Evolutionary conservation across 2,888 invertebrate genomes (phyloP).

Genomic region (Parnassius mnemosyne): DNA sequence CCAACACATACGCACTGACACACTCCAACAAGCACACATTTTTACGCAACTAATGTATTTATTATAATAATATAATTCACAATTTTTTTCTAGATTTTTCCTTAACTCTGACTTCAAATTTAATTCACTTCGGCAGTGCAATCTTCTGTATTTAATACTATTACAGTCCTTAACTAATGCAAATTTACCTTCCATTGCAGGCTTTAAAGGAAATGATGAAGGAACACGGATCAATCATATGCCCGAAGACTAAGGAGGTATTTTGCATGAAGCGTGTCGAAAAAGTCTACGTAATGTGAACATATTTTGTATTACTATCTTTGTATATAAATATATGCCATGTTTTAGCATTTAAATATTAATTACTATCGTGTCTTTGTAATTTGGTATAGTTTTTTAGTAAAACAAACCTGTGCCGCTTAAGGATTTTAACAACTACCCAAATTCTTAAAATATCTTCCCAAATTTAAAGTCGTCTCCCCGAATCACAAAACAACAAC

Average conservation of each 20-base stretch:
- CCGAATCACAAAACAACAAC: too few species aligned
- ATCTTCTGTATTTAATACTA: too few species aligned
- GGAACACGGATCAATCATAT: slow-evolving; percentile 94
- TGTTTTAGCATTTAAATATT: slow-evolving; percentile 19
- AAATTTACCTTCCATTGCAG: slow-evolving; percentile 60
- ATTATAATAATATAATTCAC: too few species aligned
- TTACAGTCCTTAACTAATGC: neutral
- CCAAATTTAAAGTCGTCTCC: too few species aligned
- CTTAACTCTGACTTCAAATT: too few species aligned
- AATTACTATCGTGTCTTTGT: neutral
- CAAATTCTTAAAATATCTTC: too few species aligned
- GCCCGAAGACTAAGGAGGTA: slow-evolving; percentile 96
- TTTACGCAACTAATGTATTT: too few species aligned
- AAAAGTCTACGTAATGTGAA: slow-evolving; percentile 97
- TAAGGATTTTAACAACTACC: too few species aligned
- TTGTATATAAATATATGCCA: slow-evolving; percentile 9
- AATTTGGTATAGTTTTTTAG: neutral
- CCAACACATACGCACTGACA: too few species aligned
- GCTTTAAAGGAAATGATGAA: slow-evolving; percentile 95
- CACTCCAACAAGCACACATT: too few species aligned
- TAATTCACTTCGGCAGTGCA: too few species aligned
- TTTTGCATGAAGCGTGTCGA: slow-evolving; percentile 95
- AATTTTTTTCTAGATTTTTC: too few species aligned
- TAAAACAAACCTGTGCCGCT: neutral
- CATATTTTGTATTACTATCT: neutral